These are phyloP conservation scores for Uloborus diversus DNA, from an alignment of 1,140 invertebrate species.

Conservation along the genomic window DNA sequence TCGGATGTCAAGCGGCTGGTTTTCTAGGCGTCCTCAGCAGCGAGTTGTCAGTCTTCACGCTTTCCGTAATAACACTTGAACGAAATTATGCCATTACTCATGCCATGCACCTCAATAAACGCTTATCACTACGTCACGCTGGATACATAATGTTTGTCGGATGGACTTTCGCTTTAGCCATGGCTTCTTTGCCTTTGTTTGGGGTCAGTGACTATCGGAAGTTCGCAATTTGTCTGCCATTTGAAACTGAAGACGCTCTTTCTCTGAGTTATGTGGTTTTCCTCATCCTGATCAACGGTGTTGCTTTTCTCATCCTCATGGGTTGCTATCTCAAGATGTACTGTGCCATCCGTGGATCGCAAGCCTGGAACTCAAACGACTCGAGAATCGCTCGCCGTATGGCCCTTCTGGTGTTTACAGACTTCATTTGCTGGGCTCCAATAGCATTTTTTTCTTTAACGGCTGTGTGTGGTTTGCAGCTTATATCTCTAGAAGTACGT, in stretches of 20 bases:
- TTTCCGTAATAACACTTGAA: constrained; percentile 97
- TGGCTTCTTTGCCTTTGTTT: constrained; percentile 88
- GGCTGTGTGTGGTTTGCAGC: constrained; percentile 86
- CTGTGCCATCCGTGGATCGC: constrained; percentile 90
- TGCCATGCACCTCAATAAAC: constrained; percentile 96
- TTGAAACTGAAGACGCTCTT: constrained; percentile 80
- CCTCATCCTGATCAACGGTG: constrained; percentile 90
- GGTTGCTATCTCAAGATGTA: constrained; percentile 98
- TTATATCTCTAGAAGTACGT: constrained; percentile 81
- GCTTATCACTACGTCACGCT: constrained; percentile 88
- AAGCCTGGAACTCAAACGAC: constrained; percentile 97
- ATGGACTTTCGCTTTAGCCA: constrained; percentile 88
- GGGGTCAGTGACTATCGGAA: constrained; percentile 95
- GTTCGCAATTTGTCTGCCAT: constrained; percentile 94
- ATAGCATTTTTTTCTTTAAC: constrained; percentile 72
- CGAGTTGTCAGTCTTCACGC: constrained; percentile 91
- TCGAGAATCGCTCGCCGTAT: constrained; percentile 86
- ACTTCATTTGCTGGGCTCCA: constrained; percentile 87
- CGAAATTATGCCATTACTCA: constrained; percentile 96
- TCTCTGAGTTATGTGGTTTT: constrained; percentile 91
- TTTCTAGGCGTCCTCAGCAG: constrained; percentile 95
- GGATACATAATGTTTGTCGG: constrained; percentile 78
- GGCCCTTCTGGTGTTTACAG: constrained; percentile 85
- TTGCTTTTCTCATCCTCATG: constrained; percentile 93
- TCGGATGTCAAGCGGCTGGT: constrained; percentile 93